Percentiles rank a stretch among this genome's conserved stretches.
phyloP scores from a whole-genome alignment of 2,888 invertebrate species.

The Hyppa rectilinea region DNA sequence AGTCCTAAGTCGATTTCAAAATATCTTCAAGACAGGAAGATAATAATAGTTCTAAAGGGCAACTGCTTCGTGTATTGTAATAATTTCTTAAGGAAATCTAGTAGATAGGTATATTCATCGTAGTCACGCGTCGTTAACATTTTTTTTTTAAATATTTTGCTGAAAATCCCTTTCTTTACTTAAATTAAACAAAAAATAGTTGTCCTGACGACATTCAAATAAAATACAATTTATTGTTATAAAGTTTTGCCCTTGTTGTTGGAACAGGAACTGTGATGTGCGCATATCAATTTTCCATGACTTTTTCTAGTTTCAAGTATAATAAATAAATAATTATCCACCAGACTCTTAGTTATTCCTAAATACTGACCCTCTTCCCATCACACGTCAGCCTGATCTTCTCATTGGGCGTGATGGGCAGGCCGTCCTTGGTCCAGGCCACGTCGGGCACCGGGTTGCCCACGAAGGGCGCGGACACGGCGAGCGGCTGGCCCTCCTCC shows the following conservation, averaged over 20 bases:
- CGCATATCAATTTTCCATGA: background rate
- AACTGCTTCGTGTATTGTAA: background rate
- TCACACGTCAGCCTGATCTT: constrained; percentile 94
- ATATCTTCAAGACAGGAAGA: background rate
- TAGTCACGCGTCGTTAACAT: background rate
- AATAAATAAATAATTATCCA: background rate
- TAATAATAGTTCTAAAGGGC: background rate
- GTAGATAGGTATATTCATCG: background rate
- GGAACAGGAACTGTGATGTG: background rate
- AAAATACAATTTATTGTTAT: background rate
- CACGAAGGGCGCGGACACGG: constrained; percentile 93
- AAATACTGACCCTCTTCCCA: constrained; percentile 91
- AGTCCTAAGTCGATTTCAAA: background rate
- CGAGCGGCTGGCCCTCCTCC: constrained; percentile 95
- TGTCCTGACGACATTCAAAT: background rate
- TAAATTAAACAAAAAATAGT: background rate
- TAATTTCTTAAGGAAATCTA: background rate
- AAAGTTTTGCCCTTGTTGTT: background rate
- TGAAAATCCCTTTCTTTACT: background rate
- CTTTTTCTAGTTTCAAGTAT: background rate
- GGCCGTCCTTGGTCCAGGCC: constrained; percentile 95
- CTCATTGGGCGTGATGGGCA: constrained; percentile 92
- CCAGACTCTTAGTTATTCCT: background rate
- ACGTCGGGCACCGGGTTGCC: constrained; percentile 96
- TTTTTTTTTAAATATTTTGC: background rate